Conservation (phyloP, 2,888 invertebrate genomes). For the Cheilosia urbana region DNA sequence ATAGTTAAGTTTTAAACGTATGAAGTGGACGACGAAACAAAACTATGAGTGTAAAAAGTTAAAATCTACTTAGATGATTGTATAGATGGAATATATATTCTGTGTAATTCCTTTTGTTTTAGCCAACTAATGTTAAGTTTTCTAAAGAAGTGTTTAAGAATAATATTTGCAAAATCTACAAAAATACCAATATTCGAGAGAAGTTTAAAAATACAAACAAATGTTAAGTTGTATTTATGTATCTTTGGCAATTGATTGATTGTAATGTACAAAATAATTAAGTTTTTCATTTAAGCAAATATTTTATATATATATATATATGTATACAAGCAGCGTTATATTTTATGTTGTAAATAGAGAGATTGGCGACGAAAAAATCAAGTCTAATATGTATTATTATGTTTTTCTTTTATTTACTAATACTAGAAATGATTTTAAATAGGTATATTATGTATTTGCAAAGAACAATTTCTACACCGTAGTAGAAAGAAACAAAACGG, state of each 20-base stretch:
- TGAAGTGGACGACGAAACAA: conserved; percentile 9
- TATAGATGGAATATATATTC: not conserved
- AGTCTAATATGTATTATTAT: conserved; percentile 52
- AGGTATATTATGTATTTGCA: conserved; percentile 34
- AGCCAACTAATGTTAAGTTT: conserved; percentile 45
- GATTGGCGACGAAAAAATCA: conserved; percentile 9
- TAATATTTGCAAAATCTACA: not conserved
- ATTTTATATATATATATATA: not conserved
- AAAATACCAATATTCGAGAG: conserved; percentile 7
- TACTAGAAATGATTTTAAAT: conserved; percentile 45
- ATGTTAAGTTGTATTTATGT: conserved; percentile 6
- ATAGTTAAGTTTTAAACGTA: conserved; percentile 65
- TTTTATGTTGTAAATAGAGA: conserved; percentile 71
- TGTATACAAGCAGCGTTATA: conserved; percentile 42
- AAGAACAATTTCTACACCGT: conserved; percentile 59
- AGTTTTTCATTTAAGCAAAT: conserved; percentile 32
- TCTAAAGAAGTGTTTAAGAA: conserved; percentile 8
- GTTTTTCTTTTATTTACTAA: conserved; percentile 60
- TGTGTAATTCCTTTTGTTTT: conserved; percentile 10
- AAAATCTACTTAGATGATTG: conserved; percentile 44
- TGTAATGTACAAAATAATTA: conserved; percentile 68
- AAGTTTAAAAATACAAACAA: conserved; percentile 9
- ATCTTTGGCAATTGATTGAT: conserved; percentile 55
- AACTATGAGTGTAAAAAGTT: conserved; percentile 10
- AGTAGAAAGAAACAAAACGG: conserved; percentile 50